Conservation (phyloP, 1,140 invertebrate genomes). For the honey bee (Apis mellifera) region DNA sequence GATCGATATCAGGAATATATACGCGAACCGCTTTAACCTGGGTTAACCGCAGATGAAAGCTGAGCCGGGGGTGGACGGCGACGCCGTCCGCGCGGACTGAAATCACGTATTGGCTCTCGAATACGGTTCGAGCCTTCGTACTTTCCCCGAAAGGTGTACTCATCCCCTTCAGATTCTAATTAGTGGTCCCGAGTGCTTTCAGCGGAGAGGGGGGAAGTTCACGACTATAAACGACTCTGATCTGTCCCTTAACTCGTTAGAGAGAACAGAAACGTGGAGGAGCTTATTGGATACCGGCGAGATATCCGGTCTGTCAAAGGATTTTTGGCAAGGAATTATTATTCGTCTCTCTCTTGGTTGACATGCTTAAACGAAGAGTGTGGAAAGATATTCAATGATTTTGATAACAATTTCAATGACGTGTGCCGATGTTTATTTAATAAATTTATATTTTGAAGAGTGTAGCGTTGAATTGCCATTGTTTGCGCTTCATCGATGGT, state of each 20-base stretch:
- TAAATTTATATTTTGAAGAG: no score
- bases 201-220: neutral
- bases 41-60: conserved; percentile 63
- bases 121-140: conserved; percentile 25
- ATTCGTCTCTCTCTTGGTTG: no score
- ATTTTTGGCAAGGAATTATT: neutral
- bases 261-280: neutral
- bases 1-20: conserved; percentile 58
- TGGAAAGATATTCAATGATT: neutral
- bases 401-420: neutral
- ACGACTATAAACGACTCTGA: conserved; percentile 13
- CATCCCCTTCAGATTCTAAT: conserved; percentile 46
- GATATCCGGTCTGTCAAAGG: neutral
- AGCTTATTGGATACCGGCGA: neutral
- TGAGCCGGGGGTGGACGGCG: conserved; percentile 34
- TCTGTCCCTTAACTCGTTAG: conserved; percentile 21
- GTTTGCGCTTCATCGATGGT: conserved; percentile 13
- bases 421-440: no score
- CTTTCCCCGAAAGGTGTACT: conserved; percentile 28
- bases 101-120: conserved; percentile 55
- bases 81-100: conserved; percentile 24
- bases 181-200: conserved; percentile 30
- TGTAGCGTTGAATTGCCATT: no score
- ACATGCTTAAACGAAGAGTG: no score
- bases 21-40: conserved; percentile 64